phyloP scores from a whole-genome alignment of 2,888 invertebrate species.

The Andricus curvator region DNA sequence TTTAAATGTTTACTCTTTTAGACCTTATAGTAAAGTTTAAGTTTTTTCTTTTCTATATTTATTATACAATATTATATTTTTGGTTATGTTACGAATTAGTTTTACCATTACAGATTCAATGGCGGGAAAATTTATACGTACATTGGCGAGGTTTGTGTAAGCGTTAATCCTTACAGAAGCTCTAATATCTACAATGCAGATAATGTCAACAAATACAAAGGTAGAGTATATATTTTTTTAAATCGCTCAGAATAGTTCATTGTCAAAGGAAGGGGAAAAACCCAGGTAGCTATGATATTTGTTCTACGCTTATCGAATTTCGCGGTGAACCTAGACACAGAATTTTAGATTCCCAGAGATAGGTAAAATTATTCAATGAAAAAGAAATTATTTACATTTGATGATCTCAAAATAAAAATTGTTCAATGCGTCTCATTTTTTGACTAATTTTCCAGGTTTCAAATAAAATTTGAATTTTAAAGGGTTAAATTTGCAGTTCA shows the following conservation, averaged over 20 bases:
- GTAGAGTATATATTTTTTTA: constrained; percentile 72
- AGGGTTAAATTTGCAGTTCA: too few species aligned
- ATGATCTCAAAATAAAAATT: too few species aligned
- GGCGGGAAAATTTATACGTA: constrained; percentile 97
- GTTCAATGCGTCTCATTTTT: too few species aligned
- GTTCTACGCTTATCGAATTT: too few species aligned
- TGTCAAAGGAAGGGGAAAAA: neutral
- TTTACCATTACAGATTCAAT: constrained; percentile 86
- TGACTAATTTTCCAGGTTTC: neutral
- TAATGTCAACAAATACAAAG: constrained; percentile 93
- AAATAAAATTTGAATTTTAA: neutral
- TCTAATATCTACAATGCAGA: constrained; percentile 95
- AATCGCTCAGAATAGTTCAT: neutral
- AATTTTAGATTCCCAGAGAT: neutral
- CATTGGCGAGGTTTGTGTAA: constrained; percentile 98
- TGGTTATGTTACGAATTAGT: neutral
- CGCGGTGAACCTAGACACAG: too few species aligned
- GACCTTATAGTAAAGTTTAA: neutral
- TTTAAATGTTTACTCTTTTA: neutral
- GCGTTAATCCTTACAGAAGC: constrained; percentile 96
- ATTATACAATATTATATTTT: neutral
- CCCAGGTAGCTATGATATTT: neutral
- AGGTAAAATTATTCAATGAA: neutral
- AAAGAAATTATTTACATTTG: too few species aligned
- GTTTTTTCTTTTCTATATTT: neutral